Conservation (phyloP, 2,113 vertebrate species). For the Sinocyclocheilus anshuiensis region DNA sequence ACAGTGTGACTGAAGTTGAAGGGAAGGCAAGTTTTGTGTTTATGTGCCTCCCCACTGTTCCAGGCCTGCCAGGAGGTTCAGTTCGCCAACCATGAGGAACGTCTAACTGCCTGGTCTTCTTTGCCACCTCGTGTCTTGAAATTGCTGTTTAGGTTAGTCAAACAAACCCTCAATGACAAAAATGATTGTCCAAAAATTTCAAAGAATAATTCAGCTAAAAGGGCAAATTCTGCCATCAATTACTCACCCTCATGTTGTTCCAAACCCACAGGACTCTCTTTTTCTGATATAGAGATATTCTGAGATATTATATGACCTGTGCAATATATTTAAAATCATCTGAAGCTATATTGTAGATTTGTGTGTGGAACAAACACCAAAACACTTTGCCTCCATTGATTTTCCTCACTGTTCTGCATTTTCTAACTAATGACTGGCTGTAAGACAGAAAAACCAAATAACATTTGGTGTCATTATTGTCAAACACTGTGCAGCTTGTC, state of each 20-base stretch:
- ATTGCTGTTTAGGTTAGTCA: constrained; percentile 3
- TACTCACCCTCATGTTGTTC: background rate
- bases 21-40: constrained; percentile 27
- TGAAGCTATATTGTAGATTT: background rate
- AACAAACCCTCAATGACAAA: background rate
- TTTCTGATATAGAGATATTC: background rate
- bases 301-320: background rate
- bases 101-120: constrained; percentile 40
- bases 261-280: background rate
- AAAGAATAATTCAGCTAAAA: background rate
- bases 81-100: constrained; percentile 46
- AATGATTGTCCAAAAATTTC: background rate
- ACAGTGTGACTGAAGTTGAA: constrained; percentile 46
- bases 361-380: background rate
- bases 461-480: background rate
- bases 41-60: constrained; percentile 27
- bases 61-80: constrained; percentile 39
- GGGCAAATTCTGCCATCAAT: background rate
- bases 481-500: background rate
- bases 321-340: background rate
- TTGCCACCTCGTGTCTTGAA: constrained; percentile 44
- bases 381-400: background rate
- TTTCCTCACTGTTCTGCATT: background rate
- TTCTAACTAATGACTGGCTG: background rate
- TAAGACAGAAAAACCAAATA: background rate